Percentiles rank a stretch among this genome's conserved stretches.
phyloP scores from a whole-genome alignment of 2,888 invertebrate genomes.

The Deroplatys truncata region DNA sequence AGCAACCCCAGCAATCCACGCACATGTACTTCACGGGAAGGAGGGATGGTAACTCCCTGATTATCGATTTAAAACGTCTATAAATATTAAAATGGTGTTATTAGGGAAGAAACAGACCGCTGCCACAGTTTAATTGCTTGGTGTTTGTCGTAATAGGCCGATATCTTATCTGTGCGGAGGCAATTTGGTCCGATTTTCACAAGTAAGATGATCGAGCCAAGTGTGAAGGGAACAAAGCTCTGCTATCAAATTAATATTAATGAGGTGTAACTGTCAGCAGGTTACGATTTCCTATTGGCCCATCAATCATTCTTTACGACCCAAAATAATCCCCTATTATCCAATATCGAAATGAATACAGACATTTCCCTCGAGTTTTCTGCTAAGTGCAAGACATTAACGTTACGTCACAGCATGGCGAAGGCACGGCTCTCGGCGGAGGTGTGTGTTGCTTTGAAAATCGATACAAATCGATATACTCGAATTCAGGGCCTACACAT shows the following conservation, averaged over 20 bases:
- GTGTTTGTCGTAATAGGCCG: neutral
- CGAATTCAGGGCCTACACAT: neutral
- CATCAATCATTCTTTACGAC: neutral
- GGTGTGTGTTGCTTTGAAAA: neutral
- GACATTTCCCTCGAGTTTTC: neutral
- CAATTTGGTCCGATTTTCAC: neutral
- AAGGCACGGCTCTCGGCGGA: neutral
- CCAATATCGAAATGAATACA: neutral
- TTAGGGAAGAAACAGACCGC: neutral
- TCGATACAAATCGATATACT: neutral
- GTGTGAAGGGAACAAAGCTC: neutral
- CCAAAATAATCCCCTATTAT: neutral
- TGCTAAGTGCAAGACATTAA: neutral
- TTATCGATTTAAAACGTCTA: neutral
- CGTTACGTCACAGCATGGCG: neutral
- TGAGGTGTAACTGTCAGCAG: neutral
- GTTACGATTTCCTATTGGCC: neutral
- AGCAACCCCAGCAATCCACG: neutral
- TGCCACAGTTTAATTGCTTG: neutral
- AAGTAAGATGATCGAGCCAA: neutral
- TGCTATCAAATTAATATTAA: neutral
- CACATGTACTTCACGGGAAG: neutral
- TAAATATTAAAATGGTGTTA: neutral
- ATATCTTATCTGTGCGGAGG: neutral
- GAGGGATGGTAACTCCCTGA: neutral